Conservation (phyloP, 2,113 vertebrate genomes). For the Dicrurus megarhynchus region DNA sequence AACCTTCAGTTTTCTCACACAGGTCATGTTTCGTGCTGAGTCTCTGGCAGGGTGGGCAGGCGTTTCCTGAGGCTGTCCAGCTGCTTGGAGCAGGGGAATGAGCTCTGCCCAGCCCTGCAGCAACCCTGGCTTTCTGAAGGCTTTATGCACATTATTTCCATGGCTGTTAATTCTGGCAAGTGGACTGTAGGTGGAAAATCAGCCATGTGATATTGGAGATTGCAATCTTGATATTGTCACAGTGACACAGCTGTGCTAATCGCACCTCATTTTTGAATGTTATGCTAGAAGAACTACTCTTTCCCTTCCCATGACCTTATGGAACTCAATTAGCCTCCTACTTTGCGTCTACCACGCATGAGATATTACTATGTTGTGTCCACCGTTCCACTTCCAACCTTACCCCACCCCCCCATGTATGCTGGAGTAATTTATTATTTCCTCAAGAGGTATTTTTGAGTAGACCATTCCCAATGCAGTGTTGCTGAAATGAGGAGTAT, state of each 20-base stretch:
- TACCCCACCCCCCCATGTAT: neutral
- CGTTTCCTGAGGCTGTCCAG: neutral
- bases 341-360: slow-evolving; percentile 32
- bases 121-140: neutral
- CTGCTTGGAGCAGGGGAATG: neutral
- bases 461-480: neutral
- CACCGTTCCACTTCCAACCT: neutral
- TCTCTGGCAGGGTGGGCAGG: neutral
- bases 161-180: slow-evolving; percentile 9
- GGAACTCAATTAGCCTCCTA: slow-evolving; percentile 57
- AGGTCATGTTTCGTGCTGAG: neutral
- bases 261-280: slow-evolving; percentile 15
- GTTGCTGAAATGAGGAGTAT: neutral
- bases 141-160: neutral
- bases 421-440: slow-evolving; percentile 13
- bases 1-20: slow-evolving; percentile 1
- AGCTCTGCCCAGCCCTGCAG: neutral
- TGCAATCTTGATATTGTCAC: neutral
- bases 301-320: slow-evolving; percentile 73
- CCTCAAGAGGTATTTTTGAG: neutral
- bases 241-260: neutral
- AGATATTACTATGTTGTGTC: neutral
- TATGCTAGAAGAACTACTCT: neutral
- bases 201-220: neutral
- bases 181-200: neutral